Evolutionary conservation across 2,113 vertebrate genomes (phyloP).

Genomic region (Sorex araneus): DNA sequence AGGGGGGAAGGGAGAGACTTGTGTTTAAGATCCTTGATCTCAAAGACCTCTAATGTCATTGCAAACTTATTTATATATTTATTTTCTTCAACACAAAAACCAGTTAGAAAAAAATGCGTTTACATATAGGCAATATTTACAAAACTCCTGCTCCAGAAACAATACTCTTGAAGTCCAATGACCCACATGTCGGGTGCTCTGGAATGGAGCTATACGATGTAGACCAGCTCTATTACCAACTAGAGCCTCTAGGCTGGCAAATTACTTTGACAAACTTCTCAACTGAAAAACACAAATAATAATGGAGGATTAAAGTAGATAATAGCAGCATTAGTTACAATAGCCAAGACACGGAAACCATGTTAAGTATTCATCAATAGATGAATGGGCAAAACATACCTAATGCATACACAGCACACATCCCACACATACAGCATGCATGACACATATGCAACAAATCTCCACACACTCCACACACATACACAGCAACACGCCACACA

Average conservation of each 20-base stretch:
- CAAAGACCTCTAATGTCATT: not conserved
- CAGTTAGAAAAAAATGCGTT: not conserved
- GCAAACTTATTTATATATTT: not conserved
- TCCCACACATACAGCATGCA: not conserved
- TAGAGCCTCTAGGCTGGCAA: not conserved
- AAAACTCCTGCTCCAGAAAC: not conserved
- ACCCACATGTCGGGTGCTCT: not conserved
- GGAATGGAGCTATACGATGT: not conserved
- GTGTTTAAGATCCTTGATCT: not conserved
- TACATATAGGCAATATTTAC: not conserved
- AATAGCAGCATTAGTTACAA: not conserved
- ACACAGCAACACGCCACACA: no score
- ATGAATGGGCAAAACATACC: not conserved
- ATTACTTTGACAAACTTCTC: not conserved
- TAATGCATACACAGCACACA: not conserved
- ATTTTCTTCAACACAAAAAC: not conserved
- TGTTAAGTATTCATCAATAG: rapidly evolving
- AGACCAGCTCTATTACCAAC: not conserved
- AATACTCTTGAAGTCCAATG: not conserved
- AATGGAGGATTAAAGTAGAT: not conserved
- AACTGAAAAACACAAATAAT: not conserved
- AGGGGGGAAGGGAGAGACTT: not conserved
- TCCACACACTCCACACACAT: no score
- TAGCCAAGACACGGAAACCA: not conserved
- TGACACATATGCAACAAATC: no score